A percentile compares a stretch with the other conserved stretches of the same genome.
phyloP scores from a whole-genome alignment of 1,140 invertebrate species.

The Tetraneura akinire region DNA sequence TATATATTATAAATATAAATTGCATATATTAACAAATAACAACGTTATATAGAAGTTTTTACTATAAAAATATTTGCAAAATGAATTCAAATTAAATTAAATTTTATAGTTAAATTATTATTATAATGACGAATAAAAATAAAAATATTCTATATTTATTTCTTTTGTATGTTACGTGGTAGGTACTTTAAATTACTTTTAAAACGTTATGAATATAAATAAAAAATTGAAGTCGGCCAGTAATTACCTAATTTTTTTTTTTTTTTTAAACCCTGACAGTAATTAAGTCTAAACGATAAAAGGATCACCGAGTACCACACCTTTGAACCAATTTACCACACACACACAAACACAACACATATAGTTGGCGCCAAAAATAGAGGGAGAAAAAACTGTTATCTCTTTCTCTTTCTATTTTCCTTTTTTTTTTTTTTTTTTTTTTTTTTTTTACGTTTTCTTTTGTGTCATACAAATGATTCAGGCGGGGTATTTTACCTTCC shows the following conservation, averaged over 20 bases:
- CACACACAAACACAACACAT: background rate
- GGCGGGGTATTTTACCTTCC: conserved; percentile 23
- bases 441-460: conserved; percentile 16
- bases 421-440: no score
- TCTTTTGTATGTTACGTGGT: background rate
- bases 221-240: background rate
- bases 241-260: background rate
- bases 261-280: background rate
- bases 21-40: no score
- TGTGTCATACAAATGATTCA: conserved; percentile 47
- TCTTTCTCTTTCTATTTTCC: conserved; percentile 10
- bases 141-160: background rate
- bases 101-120: no score
- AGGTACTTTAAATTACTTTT: background rate
- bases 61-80: no score
- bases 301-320: conserved; percentile 9
- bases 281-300: conserved; percentile 29
- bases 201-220: background rate
- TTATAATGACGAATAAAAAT: no score
- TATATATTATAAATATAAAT: no score
- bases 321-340: background rate
- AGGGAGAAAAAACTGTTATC: conserved; percentile 5
- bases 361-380: conserved; percentile 14
- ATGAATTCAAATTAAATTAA: no score
- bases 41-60: no score